Evolutionary conservation across 2,888 invertebrate species (phyloP), one percentile per base, ranked within the genome.

Genomic region (Belgica antarctica): DNA sequence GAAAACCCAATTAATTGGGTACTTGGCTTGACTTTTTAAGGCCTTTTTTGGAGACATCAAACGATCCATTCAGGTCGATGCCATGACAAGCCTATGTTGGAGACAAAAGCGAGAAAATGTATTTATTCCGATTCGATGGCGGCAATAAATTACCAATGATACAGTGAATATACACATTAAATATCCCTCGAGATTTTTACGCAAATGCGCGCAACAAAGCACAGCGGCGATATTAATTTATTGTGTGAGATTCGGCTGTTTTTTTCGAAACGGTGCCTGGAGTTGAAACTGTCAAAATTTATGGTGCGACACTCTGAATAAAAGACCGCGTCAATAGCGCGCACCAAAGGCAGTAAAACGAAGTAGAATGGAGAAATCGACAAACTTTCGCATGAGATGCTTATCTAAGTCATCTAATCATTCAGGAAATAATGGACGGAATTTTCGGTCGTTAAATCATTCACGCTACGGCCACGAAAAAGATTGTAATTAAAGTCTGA

Each of bases 261-360:
- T 41, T 15, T 41, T 12, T 15, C 15, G n/a, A 10, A n/a, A 41
- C 41, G 7, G 15, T 52, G 27, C 19, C 17, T 36, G 22, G n/a
- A 63, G 22, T 19, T 62, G 62, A 62, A 61, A 61, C 62, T 62
- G 62, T 62, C 62, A 31, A 62, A 63, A 63, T 63, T 52, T 63
- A 63, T 41, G 8, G 34, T 41, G 63, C 24, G 63, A 15, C 41
- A 24, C 25, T 31, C n/a, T n/a, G n/a, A n/a, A 62, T 62, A 62
- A 62, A 31, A 24, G 34, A n/a, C 19, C 19, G 34, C 10, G 62
- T 62, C 19, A 27, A 62, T 31, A n/a, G n/a, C n/a, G n/a, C n/a
- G n/a, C n/a, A n/a, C n/a, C n/a, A n/a, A n/a, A n/a, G n/a, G n/a
- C n/a, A n/a, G n/a, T n/a, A n/a, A n/a, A n/a, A n/a, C n/a, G 62